These are phyloP conservation scores for Orthosia gracilis DNA, from an alignment of 2,888 invertebrate genomes.

Conservation along the genomic window DNA sequence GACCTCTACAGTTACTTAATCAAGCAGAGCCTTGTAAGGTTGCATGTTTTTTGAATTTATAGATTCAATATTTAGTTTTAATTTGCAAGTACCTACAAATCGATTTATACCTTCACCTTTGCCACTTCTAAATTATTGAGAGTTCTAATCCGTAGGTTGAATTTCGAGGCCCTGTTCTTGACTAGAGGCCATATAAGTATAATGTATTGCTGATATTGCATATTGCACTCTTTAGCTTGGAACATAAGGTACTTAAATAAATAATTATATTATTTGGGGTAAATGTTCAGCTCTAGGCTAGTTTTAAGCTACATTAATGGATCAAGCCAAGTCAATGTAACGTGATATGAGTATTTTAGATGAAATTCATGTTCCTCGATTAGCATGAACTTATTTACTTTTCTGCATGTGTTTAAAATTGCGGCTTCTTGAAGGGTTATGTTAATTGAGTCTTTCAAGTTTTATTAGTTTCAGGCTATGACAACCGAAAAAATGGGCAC, in stretches of 20 bases:
- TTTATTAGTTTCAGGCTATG: too few relatives aligned
- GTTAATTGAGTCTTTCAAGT: too few relatives aligned
- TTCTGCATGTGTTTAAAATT: too few relatives aligned
- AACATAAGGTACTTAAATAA: neutral
- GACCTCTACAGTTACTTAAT: constrained; percentile 16
- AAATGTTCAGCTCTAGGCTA: neutral
- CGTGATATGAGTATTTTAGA: too few relatives aligned
- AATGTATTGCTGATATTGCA: neutral
- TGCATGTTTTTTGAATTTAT: neutral
- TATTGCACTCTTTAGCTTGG: neutral
- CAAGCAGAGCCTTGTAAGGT: constrained; percentile 5
- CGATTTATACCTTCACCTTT: constrained; percentile 33
- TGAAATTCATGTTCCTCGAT: too few relatives aligned
- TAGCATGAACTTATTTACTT: too few relatives aligned
- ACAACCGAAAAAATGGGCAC: too few relatives aligned
- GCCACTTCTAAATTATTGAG: constrained; percentile 14
- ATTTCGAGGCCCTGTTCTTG: constrained; percentile 22
- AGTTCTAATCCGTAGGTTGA: neutral
- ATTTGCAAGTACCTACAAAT: constrained; percentile 20
- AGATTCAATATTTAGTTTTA: constrained; percentile 18
- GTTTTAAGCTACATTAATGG: neutral
- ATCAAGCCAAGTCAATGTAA: too few relatives aligned
- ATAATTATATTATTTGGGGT: neutral
- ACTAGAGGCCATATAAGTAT: neutral
- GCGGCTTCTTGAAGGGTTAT: too few relatives aligned